Conservation (phyloP, 37 sponge, comb jelly and placozoan species). For the Crambe crambe region DNA sequence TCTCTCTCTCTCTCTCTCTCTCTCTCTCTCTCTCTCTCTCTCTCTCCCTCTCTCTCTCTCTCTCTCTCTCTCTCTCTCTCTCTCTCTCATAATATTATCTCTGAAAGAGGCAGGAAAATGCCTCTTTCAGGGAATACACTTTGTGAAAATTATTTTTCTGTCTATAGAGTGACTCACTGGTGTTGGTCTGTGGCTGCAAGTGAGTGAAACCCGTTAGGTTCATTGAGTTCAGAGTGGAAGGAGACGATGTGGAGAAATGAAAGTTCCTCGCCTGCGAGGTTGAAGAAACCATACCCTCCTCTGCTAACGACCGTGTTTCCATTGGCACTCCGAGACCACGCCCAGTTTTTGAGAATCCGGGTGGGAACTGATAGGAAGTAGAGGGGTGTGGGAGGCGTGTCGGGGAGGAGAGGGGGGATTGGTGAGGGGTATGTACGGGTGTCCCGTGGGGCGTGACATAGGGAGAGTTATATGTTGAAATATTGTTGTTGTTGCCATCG, state of each 20-base stretch:
- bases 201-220: not conserved
- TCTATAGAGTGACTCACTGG: too few species aligned
- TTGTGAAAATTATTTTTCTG: too few species aligned
- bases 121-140: too few species aligned
- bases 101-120: too few species aligned
- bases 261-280: not conserved
- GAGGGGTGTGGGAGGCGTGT: constrained; percentile 8
- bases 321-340: too few species aligned
- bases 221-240: not conserved
- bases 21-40: too few species aligned
- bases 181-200: not conserved
- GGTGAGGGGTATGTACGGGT: constrained; percentile 51
- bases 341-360: too few species aligned
- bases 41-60: too few species aligned
- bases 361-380: constrained; percentile 10
- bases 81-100: too few species aligned
- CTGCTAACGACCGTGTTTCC: not conserved
- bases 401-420: constrained; percentile 66
- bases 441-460: constrained; percentile 50
- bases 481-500: constrained; percentile 29
- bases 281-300: not conserved
- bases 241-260: not conserved
- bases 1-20: too few species aligned
- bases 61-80: too few species aligned
- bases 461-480: constrained; percentile 60